These are phyloP conservation scores for Myoxocephalus aenaeus DNA, from an alignment of 2,797 vertebrate species.

Conservation along the genomic window DNA sequence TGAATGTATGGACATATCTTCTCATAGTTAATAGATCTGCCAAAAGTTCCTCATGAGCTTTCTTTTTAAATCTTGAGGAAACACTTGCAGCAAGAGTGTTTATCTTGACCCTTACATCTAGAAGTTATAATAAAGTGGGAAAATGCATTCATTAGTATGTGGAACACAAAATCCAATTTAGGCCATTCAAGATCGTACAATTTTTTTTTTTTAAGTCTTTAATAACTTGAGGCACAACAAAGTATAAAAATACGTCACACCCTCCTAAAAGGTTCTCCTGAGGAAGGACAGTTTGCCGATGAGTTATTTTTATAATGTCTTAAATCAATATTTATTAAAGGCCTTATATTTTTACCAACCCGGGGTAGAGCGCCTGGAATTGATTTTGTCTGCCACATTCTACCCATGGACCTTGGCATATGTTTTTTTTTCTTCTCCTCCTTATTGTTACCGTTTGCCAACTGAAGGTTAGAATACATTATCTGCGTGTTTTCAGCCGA, in stretches of 20 bases:
- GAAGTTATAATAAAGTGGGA: background rate
- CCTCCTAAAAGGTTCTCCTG: slow-evolving; percentile 12
- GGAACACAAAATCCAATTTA: slow-evolving; percentile 15
- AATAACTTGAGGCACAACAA: slow-evolving; percentile 13
- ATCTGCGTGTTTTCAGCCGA: background rate
- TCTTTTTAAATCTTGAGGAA: background rate
- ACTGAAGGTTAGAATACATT: background rate
- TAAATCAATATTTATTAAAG: slow-evolving; percentile 46
- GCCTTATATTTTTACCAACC: slow-evolving; percentile 36
- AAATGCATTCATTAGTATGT: background rate
- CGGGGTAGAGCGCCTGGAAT: slow-evolving; percentile 21
- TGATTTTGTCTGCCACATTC: slow-evolving; percentile 36
- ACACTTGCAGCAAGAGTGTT: background rate
- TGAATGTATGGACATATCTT: background rate
- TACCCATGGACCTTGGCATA: background rate
- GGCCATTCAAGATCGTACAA: background rate
- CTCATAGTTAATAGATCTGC: background rate
- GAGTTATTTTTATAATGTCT: slow-evolving; percentile 34
- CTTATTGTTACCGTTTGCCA: background rate
- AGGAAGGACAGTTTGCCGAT: background rate
- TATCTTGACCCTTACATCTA: background rate
- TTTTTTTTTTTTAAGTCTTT: background rate
- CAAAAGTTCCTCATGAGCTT: background rate
- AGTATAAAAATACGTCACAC: slow-evolving; percentile 2
- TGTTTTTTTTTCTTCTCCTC: background rate